Evolutionary conservation across 2,797 vertebrate species (phyloP).

Genomic region (Tangara arthus): DNA sequence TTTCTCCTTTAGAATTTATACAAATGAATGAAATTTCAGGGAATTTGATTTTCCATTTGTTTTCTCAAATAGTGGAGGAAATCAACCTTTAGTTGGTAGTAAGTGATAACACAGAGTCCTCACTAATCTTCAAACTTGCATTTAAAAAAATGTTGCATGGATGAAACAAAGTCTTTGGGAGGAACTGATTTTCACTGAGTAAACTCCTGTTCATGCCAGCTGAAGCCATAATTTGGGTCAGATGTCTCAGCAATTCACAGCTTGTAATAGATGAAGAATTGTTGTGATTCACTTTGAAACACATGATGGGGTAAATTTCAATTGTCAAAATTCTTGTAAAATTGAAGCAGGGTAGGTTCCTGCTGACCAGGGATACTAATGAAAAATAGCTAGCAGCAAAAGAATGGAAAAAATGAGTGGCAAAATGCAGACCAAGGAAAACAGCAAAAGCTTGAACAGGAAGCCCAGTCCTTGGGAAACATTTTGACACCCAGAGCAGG

Average conservation of each 20-base stretch:
- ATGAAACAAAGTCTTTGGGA: background rate
- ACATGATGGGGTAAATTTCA: conserved; percentile 32
- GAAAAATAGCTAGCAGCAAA: conserved; percentile 32
- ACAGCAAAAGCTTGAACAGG: background rate
- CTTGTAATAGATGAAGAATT: conserved; percentile 41
- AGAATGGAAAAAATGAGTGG: conserved; percentile 27
- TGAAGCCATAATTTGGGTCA: conserved; percentile 51
- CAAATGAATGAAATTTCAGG: background rate
- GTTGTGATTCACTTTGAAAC: conserved; percentile 48
- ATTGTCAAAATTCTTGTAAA: conserved; percentile 54
- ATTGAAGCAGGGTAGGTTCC: conserved; percentile 26
- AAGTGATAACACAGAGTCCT: background rate
- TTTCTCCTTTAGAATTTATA: background rate
- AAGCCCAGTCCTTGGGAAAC: background rate
- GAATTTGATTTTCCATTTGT: background rate
- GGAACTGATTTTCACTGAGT: background rate
- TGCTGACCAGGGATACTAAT: conserved; percentile 11
- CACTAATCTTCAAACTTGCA: background rate
- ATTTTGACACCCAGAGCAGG: background rate
- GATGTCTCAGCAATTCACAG: conserved; percentile 35
- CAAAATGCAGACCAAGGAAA: conserved; percentile 6
- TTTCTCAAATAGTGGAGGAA: background rate
- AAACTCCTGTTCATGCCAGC: background rate
- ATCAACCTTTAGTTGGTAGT: background rate
- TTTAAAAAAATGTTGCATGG: background rate